Conservation (phyloP, 2,797 vertebrate species). For the Atherinosoma microstoma region DNA sequence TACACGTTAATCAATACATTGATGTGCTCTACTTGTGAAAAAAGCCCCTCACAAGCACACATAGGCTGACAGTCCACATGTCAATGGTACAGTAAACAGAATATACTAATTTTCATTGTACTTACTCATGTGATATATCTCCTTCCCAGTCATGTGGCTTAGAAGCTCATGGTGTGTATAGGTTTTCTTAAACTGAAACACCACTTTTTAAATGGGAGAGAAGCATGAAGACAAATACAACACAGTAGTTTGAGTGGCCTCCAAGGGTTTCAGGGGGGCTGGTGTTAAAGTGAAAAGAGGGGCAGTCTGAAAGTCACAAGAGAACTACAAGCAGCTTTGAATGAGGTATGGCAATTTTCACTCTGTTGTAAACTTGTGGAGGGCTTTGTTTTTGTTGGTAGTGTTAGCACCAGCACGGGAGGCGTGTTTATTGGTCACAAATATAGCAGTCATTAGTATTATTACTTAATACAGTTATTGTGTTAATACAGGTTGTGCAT, state of each 20-base stretch:
- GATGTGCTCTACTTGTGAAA: background rate
- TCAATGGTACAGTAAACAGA: background rate
- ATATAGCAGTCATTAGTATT: background rate
- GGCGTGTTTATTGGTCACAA: background rate
- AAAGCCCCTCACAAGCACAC: background rate
- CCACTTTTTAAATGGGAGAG: slow-evolving; percentile 41
- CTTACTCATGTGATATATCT: slow-evolving; percentile 11
- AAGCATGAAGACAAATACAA: slow-evolving; percentile 42
- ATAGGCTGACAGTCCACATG: too few species aligned
- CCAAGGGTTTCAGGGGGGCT: slow-evolving; percentile 27
- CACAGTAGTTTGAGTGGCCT: slow-evolving; percentile 29
- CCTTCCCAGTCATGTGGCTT: slow-evolving; percentile 20
- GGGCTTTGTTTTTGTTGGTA: background rate
- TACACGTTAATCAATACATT: background rate
- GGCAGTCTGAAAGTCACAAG: slow-evolving; percentile 25
- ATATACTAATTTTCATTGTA: background rate
- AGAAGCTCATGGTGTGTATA: slow-evolving; percentile 23
- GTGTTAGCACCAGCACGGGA: background rate
- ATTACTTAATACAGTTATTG: background rate
- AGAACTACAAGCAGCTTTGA: slow-evolving; percentile 5
- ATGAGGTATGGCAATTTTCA: background rate
- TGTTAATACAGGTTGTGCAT: too few species aligned
- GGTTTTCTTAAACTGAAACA: slow-evolving; percentile 33
- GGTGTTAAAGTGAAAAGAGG: slow-evolving; percentile 21
- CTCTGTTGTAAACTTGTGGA: background rate